Percentiles rank a stretch among this genome's conserved stretches.
phyloP scores from a whole-genome alignment of 2,113 vertebrate species.

The Megaceryle maxima region DNA sequence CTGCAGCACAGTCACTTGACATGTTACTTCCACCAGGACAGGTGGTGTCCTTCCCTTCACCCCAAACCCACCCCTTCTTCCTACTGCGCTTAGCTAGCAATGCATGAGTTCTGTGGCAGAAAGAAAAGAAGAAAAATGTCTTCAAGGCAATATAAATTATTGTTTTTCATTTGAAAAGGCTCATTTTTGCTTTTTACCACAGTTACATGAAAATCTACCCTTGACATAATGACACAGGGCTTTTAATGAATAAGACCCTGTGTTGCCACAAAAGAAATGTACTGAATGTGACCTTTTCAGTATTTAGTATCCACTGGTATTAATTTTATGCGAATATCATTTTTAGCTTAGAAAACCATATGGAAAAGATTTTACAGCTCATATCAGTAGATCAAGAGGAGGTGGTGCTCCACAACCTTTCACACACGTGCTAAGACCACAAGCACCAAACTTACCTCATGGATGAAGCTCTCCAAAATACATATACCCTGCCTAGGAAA shows the following conservation, averaged over 20 bases:
- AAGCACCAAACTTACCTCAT: neutral
- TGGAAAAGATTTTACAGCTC: neutral
- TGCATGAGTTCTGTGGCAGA: neutral
- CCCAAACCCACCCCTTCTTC: neutral
- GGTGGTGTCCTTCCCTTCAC: neutral
- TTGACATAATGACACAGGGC: neutral
- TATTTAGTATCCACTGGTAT: neutral
- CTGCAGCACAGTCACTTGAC: constrained; percentile 7
- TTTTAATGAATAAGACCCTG: constrained; percentile 37
- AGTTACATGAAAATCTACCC: neutral
- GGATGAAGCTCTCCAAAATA: neutral
- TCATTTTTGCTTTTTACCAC: constrained; percentile 10
- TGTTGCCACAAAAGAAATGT: neutral
- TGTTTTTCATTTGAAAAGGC: constrained; percentile 29
- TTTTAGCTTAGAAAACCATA: neutral
- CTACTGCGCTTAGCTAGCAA: neutral
- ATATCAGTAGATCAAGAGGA: neutral
- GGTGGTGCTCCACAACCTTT: neutral
- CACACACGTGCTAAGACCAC: neutral
- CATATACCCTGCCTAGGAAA: neutral
- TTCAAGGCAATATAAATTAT: neutral
- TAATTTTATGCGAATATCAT: neutral
- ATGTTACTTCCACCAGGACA: constrained; percentile 29
- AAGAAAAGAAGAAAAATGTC: neutral
- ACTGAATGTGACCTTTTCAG: neutral